phyloP scores from a whole-genome alignment of 2,113 vertebrate genomes.

The Anas platyrhynchos region DNA sequence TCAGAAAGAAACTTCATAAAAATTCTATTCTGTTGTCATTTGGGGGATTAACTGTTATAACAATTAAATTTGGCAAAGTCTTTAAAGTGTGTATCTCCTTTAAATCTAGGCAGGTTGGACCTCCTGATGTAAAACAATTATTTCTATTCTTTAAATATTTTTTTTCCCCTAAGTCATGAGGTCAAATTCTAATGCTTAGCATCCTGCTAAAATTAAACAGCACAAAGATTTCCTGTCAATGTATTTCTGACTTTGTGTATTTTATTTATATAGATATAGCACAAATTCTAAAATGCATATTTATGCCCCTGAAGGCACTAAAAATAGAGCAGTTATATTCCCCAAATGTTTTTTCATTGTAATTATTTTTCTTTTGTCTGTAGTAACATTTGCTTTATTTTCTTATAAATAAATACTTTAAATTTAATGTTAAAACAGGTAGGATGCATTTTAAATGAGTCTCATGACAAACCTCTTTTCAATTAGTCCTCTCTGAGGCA shows the following conservation, averaged over 20 bases:
- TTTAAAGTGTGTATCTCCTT: background rate
- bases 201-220: conserved; percentile 23
- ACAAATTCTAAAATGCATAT: background rate
- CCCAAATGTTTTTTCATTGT: background rate
- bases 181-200: background rate
- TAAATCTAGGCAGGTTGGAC: background rate
- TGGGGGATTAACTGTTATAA: background rate
- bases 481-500: background rate
- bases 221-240: background rate
- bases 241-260: background rate
- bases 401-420: background rate
- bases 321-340: background rate
- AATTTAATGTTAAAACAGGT: background rate
- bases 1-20: background rate
- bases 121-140: background rate
- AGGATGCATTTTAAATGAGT: background rate
- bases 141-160: conserved; percentile 12
- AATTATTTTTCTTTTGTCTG: background rate
- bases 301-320: background rate
- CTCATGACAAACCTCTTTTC: background rate
- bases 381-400: background rate
- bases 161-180: background rate
- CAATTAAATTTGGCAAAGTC: background rate
- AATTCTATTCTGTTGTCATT: background rate
- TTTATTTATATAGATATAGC: background rate